Evolutionary conservation across 2,888 invertebrate genomes (phyloP), one percentile per base, ranked within the genome.

Genomic region (Cosmia trapezina): DNA sequence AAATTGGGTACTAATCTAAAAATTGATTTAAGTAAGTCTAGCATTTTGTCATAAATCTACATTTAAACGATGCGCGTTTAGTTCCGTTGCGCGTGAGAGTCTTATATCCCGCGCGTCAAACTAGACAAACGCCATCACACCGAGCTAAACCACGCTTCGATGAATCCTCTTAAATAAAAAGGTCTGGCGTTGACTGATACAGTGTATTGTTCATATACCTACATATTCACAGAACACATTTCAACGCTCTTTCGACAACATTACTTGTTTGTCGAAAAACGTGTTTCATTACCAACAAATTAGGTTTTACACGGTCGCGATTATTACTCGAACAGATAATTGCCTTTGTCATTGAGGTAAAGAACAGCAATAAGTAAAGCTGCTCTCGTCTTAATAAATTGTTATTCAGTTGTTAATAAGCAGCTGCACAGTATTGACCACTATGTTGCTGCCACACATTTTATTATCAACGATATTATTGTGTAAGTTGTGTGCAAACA

Each of bases 341-440:
- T 85, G 47, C 43, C 43, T 74, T 75, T 70, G 87, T 76, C 74
- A 80, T 83, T 80, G 80, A 78, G 70, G 70, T 80, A 75, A 73
- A 74, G 75, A 71, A 78, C 64, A 67, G 59, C 59, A 73, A 43
- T 68, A 74, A 69, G 67, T 65, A 62, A 73, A 65, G 54, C 53
- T 53, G 66, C 37, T 68, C 53, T 69, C 53, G 66, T 63, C 73
- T 65, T 75, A 60, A 3, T 28, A 28, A 28, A 72, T 70, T 67
- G 63, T 41, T 51, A 65, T 78, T 81, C 78, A 87, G 87, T 88
- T 70, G 80, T 81, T 70, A 65, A 69, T 49, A 49, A 74, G 78
- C 80, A 66, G 76, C 76, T 62, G 72, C 9, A 53, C 73, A 47
- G 84, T 65, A 76, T 59, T 33, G 79, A 83, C 83, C 60, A 65